Evolutionary conservation across 2,888 invertebrate species (phyloP), one percentile per base, ranked within the genome.

Genomic region (Macaria liturata): DNA sequence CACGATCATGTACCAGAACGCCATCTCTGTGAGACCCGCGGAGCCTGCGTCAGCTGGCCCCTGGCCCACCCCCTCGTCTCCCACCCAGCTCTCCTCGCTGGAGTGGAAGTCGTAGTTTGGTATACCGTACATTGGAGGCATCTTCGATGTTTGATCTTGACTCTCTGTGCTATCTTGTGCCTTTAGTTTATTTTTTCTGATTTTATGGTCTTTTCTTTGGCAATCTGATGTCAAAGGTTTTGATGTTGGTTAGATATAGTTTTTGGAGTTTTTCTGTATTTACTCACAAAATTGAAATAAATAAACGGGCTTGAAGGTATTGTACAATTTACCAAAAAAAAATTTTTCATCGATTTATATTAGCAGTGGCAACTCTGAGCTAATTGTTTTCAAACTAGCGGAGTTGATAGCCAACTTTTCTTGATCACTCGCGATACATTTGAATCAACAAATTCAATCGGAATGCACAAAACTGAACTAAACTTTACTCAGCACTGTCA

Each of bases 1-100:
- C 6, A 84, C 75, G 3, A 88, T 66, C 75, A 84, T 76, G 58
- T 91, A 91, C 87, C 86, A 90, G 46, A 89, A 79, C 0, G 86
- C 80, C 78, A 89, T 81, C 32, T 86, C 69, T 0, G 73, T 73
- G 9, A 86, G 49, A 4, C 59, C 69, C 0, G 4, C n/a, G 42
- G 9, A 20, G 20, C 20, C 20, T 20, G 20, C 20, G 20, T 20
- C 20, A 2, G 65, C 49, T 0, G 76, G 65, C n/a, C 70, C 72
- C 0, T 56, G 64, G 3, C 74, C 75, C 3, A 68, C 57, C 4
- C n/a, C 32, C 9, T 75, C 67, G 6, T 55, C 58, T n/a, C 66
- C 65, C 4, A 72, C 67, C 37, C 65, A 59, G 3, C 20, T 61
- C 50, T 32, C 70, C 66, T 1, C 64, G 49, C 8, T 70, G 61